Evolutionary conservation across 2,797 vertebrate genomes (phyloP).

Genomic region (Odontamblyopus lacepedii): DNA sequence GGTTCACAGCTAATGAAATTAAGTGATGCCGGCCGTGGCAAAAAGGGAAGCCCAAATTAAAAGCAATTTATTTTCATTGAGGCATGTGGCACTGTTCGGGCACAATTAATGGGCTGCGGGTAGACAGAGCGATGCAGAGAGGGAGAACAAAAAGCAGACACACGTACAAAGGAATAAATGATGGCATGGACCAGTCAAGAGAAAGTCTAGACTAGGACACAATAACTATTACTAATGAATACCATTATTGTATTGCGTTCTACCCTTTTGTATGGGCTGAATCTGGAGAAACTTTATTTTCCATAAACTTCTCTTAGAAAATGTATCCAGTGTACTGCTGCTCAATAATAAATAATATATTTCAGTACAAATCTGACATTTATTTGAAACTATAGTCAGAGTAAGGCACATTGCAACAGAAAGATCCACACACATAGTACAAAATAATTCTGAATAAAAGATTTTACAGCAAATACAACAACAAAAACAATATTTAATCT

Average conservation of each 20-base stretch:
- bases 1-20: constrained; percentile 98
- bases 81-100: constrained; percentile 92
- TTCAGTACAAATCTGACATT: not conserved
- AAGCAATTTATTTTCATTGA: constrained; percentile 98
- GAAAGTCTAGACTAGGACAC: constrained; percentile 59
- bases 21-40: constrained; percentile 89
- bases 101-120: constrained; percentile 88
- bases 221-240: constrained; percentile 53
- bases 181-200: constrained; percentile 57
- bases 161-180: constrained; percentile 62
- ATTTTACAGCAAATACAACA: not conserved
- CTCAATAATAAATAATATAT: not conserved
- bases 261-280: constrained; percentile 27
- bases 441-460: not conserved
- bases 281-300: constrained; percentile 44
- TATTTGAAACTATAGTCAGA: not conserved
- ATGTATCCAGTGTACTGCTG: not conserved
- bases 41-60: constrained; percentile 92
- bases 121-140: constrained; percentile 56
- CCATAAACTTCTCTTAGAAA: constrained; percentile 12
- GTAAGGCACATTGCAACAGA: not conserved
- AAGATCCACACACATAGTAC: not conserved
- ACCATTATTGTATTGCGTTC: constrained; percentile 39
- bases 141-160: constrained; percentile 45
- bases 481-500: not conserved